These are phyloP conservation scores for Ahaetulla prasina DNA, from an alignment of 2,113 vertebrate genomes.

Conservation along the genomic window DNA sequence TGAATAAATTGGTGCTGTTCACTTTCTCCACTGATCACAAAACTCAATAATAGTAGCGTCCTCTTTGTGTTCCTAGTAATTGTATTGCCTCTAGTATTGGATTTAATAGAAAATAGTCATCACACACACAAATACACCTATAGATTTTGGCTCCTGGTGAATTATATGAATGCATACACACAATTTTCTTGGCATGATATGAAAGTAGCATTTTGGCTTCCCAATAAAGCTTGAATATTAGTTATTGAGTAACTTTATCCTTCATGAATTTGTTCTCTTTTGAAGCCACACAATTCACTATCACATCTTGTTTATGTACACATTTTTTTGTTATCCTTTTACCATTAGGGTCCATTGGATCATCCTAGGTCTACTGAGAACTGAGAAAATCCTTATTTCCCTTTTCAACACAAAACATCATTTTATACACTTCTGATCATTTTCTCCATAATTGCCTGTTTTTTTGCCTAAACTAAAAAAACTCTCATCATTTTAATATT, in stretches of 20 bases:
- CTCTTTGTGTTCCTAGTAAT: neutral
- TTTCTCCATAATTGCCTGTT: neutral
- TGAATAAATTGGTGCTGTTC: neutral
- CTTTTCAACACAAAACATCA: neutral
- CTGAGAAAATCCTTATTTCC: neutral
- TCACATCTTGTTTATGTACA: neutral
- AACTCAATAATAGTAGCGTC: neutral
- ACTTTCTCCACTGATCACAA: neutral
- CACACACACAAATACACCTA: neutral
- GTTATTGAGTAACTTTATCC: neutral
- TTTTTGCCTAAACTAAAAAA: neutral
- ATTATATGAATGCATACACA: neutral
- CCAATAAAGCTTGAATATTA: neutral
- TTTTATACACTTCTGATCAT: neutral
- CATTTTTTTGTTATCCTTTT: neutral
- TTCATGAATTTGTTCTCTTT: neutral
- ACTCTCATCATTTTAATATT: neutral
- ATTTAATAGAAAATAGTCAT: neutral
- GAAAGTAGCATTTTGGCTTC: neutral
- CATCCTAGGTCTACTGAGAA: neutral
- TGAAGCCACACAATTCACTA: neutral
- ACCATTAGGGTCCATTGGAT: neutral
- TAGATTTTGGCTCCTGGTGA: neutral
- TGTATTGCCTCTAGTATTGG: neutral
- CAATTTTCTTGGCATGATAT: neutral